Percentiles rank a stretch among this genome's conserved stretches.
Evolutionary conservation across 2,113 vertebrate genomes (phyloP).

Genomic region (Grammomys surdaster): DNA sequence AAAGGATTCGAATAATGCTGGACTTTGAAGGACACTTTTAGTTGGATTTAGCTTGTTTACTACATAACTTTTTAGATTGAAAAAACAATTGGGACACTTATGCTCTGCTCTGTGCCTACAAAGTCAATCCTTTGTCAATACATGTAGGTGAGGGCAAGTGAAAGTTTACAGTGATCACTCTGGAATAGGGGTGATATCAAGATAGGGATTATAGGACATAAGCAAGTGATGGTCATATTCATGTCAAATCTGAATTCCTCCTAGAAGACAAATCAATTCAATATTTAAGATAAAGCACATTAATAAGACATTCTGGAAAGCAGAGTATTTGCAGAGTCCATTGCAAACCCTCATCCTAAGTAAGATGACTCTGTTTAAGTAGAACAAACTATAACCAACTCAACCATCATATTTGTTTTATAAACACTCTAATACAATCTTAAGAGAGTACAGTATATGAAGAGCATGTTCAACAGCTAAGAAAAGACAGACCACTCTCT

Average conservation of each 20-base stretch:
- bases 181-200: neutral
- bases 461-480: neutral
- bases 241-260: neutral
- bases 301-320: neutral
- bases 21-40: constrained; percentile 76
- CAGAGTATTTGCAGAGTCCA: neutral
- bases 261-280: constrained; percentile 15
- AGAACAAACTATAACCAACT: neutral
- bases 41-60: constrained; percentile 84
- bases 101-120: neutral
- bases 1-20: constrained; percentile 52
- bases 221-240: neutral
- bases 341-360: neutral
- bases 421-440: neutral
- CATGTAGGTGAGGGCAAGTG: neutral
- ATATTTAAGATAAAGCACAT: constrained; percentile 20
- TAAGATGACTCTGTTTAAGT: constrained; percentile 18
- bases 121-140: neutral
- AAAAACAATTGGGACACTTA: neutral
- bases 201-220: neutral
- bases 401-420: constrained; percentile 3
- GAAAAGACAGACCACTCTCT: neutral
- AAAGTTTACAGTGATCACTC: neutral
- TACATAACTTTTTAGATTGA: constrained; percentile 85
- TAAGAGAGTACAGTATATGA: neutral